Percentiles rank a stretch among this genome's conserved stretches.
Conservation (phyloP, 2,113 vertebrate genomes). For the Hemiscyllium ocellatum region DNA sequence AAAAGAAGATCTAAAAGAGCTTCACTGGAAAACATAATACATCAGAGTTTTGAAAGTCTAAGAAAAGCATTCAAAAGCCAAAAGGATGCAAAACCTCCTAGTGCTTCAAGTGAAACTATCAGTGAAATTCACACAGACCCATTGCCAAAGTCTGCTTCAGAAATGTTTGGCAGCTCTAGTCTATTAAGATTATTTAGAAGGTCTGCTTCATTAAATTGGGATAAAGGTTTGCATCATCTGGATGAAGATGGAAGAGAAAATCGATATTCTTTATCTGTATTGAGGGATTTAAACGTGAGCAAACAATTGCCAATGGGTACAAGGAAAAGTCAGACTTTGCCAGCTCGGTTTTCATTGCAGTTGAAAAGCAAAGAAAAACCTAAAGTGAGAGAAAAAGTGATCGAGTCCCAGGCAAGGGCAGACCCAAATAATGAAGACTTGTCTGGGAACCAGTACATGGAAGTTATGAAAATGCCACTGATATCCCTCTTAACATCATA, state of each 20-base stretch:
- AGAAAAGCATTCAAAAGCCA: conserved; percentile 8
- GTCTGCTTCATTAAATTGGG: conserved; percentile 57
- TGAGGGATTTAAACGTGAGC: neutral
- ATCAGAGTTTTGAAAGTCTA: conserved; percentile 28
- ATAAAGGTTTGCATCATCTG: conserved; percentile 50
- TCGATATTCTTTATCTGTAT: conserved; percentile 38
- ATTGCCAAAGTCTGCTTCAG: conserved; percentile 49
- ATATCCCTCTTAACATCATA: neutral
- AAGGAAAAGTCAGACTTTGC: conserved; percentile 24
- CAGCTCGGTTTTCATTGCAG: neutral
- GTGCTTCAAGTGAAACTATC: conserved; percentile 40
- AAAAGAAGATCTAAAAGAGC: neutral
- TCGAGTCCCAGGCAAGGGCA: neutral
- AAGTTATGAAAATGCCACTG: conserved; percentile 2
- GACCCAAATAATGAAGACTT: neutral
- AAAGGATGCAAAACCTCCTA: neutral
- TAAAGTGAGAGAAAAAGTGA: no score
- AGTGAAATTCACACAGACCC: conserved; percentile 49
- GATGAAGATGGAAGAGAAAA: conserved; percentile 49
- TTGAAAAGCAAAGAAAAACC: neutral
- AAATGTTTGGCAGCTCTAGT: conserved; percentile 55
- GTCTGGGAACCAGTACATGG: neutral
- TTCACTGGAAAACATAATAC: neutral
- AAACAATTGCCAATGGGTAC: neutral
- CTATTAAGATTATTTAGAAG: conserved; percentile 61